Evolutionary conservation across 2,113 vertebrate genomes (phyloP).

Genomic region (Podilymbus podiceps): DNA sequence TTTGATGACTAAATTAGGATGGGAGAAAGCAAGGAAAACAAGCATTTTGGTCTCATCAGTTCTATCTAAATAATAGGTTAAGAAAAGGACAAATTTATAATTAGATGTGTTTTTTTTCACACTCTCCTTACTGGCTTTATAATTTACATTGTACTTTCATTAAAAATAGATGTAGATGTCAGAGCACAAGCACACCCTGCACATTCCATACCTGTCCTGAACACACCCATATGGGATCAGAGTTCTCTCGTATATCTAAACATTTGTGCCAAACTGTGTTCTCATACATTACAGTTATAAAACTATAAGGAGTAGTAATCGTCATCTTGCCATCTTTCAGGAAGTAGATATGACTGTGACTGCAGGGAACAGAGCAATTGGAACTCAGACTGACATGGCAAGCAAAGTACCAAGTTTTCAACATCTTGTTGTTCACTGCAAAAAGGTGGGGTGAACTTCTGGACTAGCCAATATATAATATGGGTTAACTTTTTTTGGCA

Average conservation of each 20-base stretch:
- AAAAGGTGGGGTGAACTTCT: not conserved
- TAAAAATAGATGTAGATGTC: not conserved
- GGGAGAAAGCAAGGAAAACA: not conserved
- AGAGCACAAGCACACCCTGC: not conserved
- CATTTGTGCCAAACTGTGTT: not conserved
- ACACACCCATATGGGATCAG: not conserved
- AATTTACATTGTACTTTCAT: not conserved
- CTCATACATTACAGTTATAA: not conserved
- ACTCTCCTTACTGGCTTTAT: not conserved
- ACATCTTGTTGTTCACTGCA: not conserved
- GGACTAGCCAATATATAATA: not conserved
- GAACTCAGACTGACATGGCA: rapidly evolving
- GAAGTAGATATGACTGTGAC: not conserved
- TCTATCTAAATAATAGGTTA: not conserved
- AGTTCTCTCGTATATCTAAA: not conserved
- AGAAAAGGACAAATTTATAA: not conserved
- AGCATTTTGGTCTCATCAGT: not conserved
- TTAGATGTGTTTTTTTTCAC: conserved; percentile 6
- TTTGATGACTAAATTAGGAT: not conserved
- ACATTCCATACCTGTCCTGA: not conserved
- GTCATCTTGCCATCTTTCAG: not conserved
- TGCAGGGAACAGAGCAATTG: not conserved
- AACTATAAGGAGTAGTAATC: not conserved
- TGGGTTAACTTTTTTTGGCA: not conserved
- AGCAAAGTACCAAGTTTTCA: not conserved